phyloP scores from a whole-genome alignment of 2,797 vertebrate genomes.

The Phoeniculus purpureus region DNA sequence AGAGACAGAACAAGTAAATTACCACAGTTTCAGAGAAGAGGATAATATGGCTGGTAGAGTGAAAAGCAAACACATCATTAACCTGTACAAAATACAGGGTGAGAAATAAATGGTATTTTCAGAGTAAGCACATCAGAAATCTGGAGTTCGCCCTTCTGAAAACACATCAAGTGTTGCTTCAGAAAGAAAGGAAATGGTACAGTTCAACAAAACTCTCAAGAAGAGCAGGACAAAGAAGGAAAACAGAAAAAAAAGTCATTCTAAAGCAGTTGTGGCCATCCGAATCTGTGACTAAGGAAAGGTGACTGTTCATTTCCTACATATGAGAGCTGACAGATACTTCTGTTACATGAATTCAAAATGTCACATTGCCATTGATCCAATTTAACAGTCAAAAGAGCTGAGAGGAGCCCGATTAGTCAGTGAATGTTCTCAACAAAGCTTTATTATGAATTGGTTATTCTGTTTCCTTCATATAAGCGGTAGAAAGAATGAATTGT shows the following conservation, averaged over 20 bases:
- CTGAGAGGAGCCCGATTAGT: background rate
- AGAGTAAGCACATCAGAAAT: background rate
- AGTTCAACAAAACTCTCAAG: background rate
- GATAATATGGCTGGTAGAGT: background rate
- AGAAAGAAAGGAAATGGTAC: background rate
- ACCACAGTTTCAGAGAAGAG: background rate
- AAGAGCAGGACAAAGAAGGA: background rate
- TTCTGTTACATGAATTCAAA: background rate
- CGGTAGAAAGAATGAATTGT: background rate
- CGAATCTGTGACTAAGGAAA: background rate
- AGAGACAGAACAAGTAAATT: background rate
- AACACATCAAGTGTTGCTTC: background rate
- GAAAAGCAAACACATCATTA: background rate
- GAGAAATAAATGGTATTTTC: background rate
- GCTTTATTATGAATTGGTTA: background rate
- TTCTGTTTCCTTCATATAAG: background rate
- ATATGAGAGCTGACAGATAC: background rate
- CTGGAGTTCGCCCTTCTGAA: background rate
- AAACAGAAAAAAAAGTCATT: rapidly evolving
- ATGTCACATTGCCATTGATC: background rate
- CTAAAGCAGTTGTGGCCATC: background rate
- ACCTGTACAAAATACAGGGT: background rate
- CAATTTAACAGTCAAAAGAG: background rate
- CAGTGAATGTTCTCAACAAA: background rate
- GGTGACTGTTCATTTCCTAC: background rate